Base-by-base conservation (phyloP, 2,888 invertebrate species). In the Napeogenes sylphis region DNA sequence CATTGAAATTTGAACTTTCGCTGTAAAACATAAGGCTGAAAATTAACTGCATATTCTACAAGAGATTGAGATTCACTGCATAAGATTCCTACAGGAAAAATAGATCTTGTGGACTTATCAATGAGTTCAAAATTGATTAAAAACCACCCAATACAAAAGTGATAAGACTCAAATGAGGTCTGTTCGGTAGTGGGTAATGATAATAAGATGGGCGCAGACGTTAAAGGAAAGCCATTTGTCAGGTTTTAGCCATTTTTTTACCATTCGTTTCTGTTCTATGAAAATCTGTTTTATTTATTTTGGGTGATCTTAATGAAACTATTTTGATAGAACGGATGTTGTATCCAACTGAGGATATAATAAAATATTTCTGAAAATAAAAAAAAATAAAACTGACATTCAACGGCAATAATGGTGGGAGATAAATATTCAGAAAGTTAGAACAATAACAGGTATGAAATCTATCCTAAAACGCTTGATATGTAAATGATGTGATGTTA, bases 191-290 rank as follows among this genome's bases (percentile, higher is more conserved):
- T 84, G 80, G 81, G 87, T 88, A 90, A 89, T 87, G 90, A 90
- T 90, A 90, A 90, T 90, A 90, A 90, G 90, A 90, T 90, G 88
- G 88, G 87, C 83, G 89, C 90, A 90, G 90, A 89, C 90, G 90
- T 89, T 90, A 90, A 89, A 90, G 90, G 87, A 90, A 90, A 90
- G 81, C 86, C 87, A 90, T 90, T 90, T 90, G 89, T 90, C 89
- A 90, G 89, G 80, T 87, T 90, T 88, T 82, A 80, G 87, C 80
- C 84, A 86, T 88, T 90, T 90, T 90, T 89, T 85, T 79, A 81
- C 82, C 82, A 84, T 87, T 90, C 83, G 82, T 82, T 86, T 70
- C 78, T 82, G 74, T 79, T 85, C 84, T 83, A 83, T 87, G 87
- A 88, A 85, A 90, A 90, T 87, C 90, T 90, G 90, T 88, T 90